Evolutionary conservation across 2,888 invertebrate species (phyloP).

Genomic region (Chrysomela aeneicollis): DNA sequence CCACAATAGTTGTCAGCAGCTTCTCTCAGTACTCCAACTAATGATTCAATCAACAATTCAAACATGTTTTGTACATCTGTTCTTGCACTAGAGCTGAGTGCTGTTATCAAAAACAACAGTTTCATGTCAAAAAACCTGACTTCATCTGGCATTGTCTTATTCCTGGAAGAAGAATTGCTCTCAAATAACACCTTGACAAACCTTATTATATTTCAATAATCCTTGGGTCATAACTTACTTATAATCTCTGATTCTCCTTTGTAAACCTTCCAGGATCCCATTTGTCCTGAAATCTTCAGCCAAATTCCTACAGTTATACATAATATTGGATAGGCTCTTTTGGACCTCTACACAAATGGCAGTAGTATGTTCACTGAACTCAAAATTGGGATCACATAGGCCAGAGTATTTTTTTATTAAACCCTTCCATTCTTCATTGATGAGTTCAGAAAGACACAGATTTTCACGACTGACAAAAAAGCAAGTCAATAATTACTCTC

Average conservation of each 20-base stretch:
- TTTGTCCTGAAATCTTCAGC: slow-evolving; percentile 69
- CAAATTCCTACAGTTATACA: slow-evolving; percentile 76
- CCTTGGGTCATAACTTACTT: slow-evolving; percentile 51
- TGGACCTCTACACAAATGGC: slow-evolving; percentile 77
- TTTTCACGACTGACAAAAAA: slow-evolving; percentile 75
- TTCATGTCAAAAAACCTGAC: slow-evolving; percentile 89
- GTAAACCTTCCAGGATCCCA: slow-evolving; percentile 75
- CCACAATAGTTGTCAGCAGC: slow-evolving; percentile 43
- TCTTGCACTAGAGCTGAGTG: slow-evolving; percentile 76
- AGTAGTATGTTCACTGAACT: slow-evolving; percentile 61
- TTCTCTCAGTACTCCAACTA: slow-evolving; percentile 70
- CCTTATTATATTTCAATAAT: background rate
- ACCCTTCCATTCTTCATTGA: slow-evolving; percentile 73
- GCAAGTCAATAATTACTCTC: slow-evolving; percentile 11
- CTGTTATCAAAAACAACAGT: slow-evolving; percentile 87
- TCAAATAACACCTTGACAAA: background rate
- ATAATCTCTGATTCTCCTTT: slow-evolving; percentile 75
- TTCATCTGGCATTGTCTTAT: slow-evolving; percentile 71
- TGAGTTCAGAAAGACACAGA: slow-evolving; percentile 71
- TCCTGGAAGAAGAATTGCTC: slow-evolving; percentile 53
- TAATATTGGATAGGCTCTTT: slow-evolving; percentile 89
- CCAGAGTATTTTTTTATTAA: slow-evolving; percentile 74
- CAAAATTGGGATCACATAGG: slow-evolving; percentile 62
- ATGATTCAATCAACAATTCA: slow-evolving; percentile 73
- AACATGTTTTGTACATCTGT: slow-evolving; percentile 71